phyloP scores from a whole-genome alignment of 2,113 vertebrate genomes.

The Corvus cornix region DNA sequence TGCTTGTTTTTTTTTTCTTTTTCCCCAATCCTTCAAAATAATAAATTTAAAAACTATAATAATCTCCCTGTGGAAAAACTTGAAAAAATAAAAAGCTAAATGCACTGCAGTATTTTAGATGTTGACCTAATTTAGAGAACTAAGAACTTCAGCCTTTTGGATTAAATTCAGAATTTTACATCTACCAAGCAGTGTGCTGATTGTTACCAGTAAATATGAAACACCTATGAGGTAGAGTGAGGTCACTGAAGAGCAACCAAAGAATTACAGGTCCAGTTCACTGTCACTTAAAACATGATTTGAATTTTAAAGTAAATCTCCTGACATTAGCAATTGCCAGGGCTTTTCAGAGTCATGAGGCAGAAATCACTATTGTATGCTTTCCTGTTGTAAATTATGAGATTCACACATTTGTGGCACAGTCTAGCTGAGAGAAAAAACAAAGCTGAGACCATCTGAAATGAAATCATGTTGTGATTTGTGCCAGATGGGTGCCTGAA shows the following conservation, averaged over 20 bases:
- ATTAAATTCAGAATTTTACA: neutral
- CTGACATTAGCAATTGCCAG: neutral
- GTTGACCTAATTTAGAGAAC: neutral
- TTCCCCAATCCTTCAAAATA: neutral
- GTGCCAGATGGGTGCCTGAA: constrained; percentile 31
- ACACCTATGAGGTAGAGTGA: neutral
- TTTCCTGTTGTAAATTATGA: neutral
- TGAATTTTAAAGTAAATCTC: neutral
- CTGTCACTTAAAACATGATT: neutral
- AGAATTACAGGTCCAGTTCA: neutral
- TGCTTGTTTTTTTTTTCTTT: neutral
- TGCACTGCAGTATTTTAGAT: neutral
- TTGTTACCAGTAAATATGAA: neutral
- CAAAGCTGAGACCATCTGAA: constrained; percentile 15
- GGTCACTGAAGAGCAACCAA: neutral
- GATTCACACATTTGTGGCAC: neutral
- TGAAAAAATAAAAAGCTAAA: neutral
- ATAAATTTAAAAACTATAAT: neutral
- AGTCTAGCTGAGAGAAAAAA: constrained; percentile 3
- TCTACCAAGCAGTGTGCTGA: neutral
- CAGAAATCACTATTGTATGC: neutral
- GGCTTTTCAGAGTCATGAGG: neutral
- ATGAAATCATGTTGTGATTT: constrained; percentile 21
- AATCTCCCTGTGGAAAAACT: neutral
- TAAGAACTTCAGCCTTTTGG: neutral